These are phyloP conservation scores for Meloe dianella DNA, from an alignment of 2,888 invertebrate species.

Conservation along the genomic window DNA sequence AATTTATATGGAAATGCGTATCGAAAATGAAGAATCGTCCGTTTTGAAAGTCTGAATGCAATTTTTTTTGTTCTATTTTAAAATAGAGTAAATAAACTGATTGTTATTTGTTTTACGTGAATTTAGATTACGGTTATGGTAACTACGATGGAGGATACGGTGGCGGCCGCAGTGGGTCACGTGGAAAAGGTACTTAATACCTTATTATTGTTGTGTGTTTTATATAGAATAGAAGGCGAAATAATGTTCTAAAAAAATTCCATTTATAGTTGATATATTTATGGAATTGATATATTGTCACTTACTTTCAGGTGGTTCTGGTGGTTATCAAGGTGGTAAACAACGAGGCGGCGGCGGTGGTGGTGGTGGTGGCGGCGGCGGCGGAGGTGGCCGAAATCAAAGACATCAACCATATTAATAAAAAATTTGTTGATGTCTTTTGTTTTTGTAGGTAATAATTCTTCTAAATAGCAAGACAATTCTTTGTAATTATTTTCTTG, in stretches of 20 bases:
- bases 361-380: slow-evolving; percentile 73
- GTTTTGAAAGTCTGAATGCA: background rate
- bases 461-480: background rate
- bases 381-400: slow-evolving; percentile 78
- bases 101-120: slow-evolving; percentile 59
- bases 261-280: slow-evolving; percentile 5
- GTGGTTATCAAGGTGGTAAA: slow-evolving; percentile 78
- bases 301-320: slow-evolving; percentile 51
- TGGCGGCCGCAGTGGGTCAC: slow-evolving; percentile 85
- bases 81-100: slow-evolving; percentile 19
- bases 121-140: slow-evolving; percentile 85
- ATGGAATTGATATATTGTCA: background rate
- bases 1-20: background rate
- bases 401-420: slow-evolving; percentile 86
- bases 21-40: background rate
- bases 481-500: background rate
- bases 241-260: too few relatives aligned
- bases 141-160: slow-evolving; percentile 87
- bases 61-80: background rate
- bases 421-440: slow-evolving; percentile 38
- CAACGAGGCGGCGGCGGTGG: slow-evolving; percentile 73
- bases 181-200: slow-evolving; percentile 77
- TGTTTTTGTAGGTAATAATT: slow-evolving; percentile 1
- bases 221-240: background rate
- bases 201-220: slow-evolving; percentile 21